Conservation (phyloP, 1,140 invertebrate genomes). For the Acyrthosiphon pisum region DNA sequence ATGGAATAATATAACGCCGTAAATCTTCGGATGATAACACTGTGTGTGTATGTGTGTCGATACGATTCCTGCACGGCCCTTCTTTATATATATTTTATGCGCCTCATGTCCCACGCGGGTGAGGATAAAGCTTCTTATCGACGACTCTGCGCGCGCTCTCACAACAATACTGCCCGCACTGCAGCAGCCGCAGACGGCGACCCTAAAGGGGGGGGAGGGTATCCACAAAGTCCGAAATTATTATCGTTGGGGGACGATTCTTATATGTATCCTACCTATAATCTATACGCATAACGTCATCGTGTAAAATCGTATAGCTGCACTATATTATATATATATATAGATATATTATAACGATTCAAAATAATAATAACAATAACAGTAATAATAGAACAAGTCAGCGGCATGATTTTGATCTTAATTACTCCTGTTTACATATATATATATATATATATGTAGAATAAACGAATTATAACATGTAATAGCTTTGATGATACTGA, state of each 20-base stretch:
- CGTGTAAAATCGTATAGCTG: not conserved
- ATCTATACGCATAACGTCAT: not conserved
- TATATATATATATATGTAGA: not conserved
- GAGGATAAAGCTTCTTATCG: slow-evolving; percentile 47
- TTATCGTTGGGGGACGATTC: not conserved
- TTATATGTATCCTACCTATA: not conserved
- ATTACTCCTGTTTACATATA: not conserved
- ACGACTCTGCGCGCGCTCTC: not conserved
- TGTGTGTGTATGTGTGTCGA: not conserved
- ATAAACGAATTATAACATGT: not conserved
- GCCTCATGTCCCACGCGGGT: too few relatives aligned
- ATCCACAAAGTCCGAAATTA: slow-evolving; percentile 33
- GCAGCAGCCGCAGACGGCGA: not conserved
- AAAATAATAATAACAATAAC: not conserved
- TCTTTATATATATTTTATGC: slow-evolving; percentile 1
- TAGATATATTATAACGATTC: not conserved
- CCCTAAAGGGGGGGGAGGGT: not conserved
- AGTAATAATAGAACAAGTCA: not conserved
- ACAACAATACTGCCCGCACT: not conserved
- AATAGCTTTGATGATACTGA: not conserved
- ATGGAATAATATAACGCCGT: slow-evolving; percentile 36
- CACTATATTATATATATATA: too few relatives aligned
- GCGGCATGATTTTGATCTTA: not conserved
- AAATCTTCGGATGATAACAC: slow-evolving; percentile 1
- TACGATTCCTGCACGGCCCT: not conserved